Conservation (phyloP, 1,140 invertebrate species). For the Scaptomyza montana region DNA sequence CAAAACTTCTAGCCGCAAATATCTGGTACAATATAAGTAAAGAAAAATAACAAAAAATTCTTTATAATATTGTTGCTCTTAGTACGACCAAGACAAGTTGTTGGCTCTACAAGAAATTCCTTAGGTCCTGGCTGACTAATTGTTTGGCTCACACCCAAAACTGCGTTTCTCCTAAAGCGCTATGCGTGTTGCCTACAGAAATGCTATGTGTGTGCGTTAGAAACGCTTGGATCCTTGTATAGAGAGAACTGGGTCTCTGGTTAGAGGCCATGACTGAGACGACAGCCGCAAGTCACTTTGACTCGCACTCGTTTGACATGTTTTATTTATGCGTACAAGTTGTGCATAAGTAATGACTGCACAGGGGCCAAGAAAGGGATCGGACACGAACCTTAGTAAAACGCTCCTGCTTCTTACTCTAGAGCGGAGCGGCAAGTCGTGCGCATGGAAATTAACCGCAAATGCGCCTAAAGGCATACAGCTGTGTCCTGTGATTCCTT, state of each 20-base stretch:
- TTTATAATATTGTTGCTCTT: too few relatives aligned
- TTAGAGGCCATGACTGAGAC: conserved; percentile 1
- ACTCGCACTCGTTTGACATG: conserved; percentile 58
- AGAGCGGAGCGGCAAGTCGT: conserved; percentile 31
- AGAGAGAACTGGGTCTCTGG: conserved; percentile 8
- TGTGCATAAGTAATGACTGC: conserved; percentile 70
- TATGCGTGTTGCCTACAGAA: conserved; percentile 37
- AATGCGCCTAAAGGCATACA: conserved; percentile 57
- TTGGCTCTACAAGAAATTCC: too few relatives aligned
- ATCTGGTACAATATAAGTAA: too few relatives aligned
- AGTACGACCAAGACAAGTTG: too few relatives aligned
- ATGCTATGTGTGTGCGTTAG: conserved; percentile 17
- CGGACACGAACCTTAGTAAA: neutral
- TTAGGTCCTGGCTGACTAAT: conserved; percentile 1
- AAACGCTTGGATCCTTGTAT: conserved; percentile 9
- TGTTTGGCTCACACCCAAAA: conserved; percentile 2
- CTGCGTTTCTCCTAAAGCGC: neutral
- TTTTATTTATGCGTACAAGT: conserved; percentile 78
- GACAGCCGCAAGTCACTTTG: conserved; percentile 49
- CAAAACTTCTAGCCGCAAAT: too few relatives aligned
- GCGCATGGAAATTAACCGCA: conserved; percentile 59
- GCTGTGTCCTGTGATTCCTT: conserved; percentile 31
- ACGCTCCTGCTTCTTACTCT: neutral
- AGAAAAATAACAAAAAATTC: too few relatives aligned
- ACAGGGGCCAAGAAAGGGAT: conserved; percentile 19